phyloP scores from a whole-genome alignment of 1,140 invertebrate species.

The Hycleus phaleratus region DNA sequence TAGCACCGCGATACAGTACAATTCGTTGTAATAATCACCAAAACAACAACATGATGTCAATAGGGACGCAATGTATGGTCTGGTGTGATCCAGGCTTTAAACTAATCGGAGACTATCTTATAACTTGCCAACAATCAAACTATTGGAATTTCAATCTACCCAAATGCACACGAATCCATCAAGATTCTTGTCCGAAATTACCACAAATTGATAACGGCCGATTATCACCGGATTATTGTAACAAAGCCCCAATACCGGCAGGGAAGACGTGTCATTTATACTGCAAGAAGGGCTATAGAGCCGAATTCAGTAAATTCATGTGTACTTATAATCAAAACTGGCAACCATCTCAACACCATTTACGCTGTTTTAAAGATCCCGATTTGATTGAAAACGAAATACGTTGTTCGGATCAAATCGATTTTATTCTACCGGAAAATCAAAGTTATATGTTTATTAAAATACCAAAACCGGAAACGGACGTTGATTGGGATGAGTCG shows the following conservation, averaged over 20 bases:
- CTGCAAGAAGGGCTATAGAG: constrained; percentile 40
- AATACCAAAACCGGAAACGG: constrained; percentile 57
- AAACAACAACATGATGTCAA: constrained; percentile 15
- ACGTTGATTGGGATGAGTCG: constrained; percentile 56
- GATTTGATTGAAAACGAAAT: constrained; percentile 34
- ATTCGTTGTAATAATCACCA: constrained; percentile 15
- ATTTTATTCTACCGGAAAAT: constrained; percentile 47
- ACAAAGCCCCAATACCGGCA: constrained; percentile 36
- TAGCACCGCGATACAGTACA: constrained; percentile 18
- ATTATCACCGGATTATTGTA: constrained; percentile 42
- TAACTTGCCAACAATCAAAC: constrained; percentile 45
- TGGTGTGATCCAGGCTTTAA: constrained; percentile 47
- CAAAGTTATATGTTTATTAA: constrained; percentile 48
- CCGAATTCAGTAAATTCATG: constrained; percentile 1
- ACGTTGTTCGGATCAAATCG: constrained; percentile 53
- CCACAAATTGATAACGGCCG: constrained; percentile 40
- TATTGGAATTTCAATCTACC: constrained; percentile 46
- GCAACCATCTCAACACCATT: constrained; percentile 17
- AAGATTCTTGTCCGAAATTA: constrained; percentile 39
- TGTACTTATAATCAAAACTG: constrained; percentile 36
- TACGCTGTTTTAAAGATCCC: too few relatives aligned
- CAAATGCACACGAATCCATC: constrained; percentile 44
- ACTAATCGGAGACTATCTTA: constrained; percentile 44
- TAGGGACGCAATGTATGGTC: constrained; percentile 50
- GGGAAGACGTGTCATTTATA: constrained; percentile 41